phyloP scores from a whole-genome alignment of 2,888 invertebrate genomes.

The Ganaspis brasiliensis region DNA sequence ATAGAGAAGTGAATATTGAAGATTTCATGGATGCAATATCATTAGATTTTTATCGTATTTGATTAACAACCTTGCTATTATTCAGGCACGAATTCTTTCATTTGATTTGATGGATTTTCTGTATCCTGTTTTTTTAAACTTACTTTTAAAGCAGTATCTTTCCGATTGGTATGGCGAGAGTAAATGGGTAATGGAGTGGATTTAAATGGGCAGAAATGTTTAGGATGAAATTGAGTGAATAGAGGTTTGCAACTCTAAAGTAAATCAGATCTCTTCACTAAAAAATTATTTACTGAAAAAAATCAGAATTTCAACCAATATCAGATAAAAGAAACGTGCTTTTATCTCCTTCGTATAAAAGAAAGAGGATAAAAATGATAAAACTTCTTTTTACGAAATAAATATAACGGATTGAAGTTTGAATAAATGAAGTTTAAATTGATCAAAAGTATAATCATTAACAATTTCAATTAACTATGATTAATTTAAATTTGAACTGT shows the following conservation, averaged over 20 bases:
- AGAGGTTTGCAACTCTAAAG: background rate
- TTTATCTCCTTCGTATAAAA: background rate
- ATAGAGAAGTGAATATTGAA: slow-evolving; percentile 17
- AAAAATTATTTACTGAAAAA: too few species aligned
- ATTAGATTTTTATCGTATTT: background rate
- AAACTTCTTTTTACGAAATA: background rate
- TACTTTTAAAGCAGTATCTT: slow-evolving; percentile 28
- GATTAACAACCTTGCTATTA: slow-evolving; percentile 17
- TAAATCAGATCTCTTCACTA: background rate
- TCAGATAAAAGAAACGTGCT: too few species aligned
- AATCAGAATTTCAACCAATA: too few species aligned
- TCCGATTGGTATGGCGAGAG: background rate
- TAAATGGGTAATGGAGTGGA: slow-evolving; percentile 30
- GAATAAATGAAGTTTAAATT: too few species aligned
- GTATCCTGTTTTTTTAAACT: slow-evolving; percentile 14
- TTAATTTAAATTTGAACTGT: too few species aligned
- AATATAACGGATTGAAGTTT: background rate
- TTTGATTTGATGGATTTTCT: slow-evolving; percentile 25
- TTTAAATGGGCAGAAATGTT: slow-evolving; percentile 31
- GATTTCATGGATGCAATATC: background rate
- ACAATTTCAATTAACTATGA: too few species aligned
- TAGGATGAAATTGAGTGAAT: slow-evolving; percentile 16
- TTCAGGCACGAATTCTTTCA: background rate
- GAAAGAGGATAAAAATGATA: background rate
- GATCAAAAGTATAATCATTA: too few species aligned